Evolutionary conservation across 2,888 invertebrate genomes (phyloP), one percentile per base, ranked within the genome.

Genomic region (Geotrupes spiniger): DNA sequence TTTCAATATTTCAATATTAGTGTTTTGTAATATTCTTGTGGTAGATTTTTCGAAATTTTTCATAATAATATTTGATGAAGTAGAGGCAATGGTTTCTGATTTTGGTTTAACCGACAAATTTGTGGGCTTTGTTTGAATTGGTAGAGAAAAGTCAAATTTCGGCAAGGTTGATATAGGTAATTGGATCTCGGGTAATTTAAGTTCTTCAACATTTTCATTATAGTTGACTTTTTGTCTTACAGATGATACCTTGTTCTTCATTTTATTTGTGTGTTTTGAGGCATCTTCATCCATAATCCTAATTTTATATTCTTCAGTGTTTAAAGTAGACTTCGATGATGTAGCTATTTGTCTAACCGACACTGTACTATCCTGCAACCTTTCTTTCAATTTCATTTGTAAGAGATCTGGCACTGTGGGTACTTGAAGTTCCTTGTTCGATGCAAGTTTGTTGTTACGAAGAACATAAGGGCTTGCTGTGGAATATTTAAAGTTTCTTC

Each of bases 331-430:
- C 72, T 78, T 78, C 31, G 78, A 77, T 1, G 76, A 76, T 1
- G 76, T 77, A 10, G 82, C 78, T 38, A 83, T 77, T 63, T 81
- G 80, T 26, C 84, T 73, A 8, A 82, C 83, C 5, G 77, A 75
- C 48, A 77, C 78, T 0, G 84, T 84, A 4, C 80, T 76, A 58
- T 78, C 78, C 59, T 83, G 82, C 41, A 83, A 66, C 36, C 78
- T 70, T 15, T 80, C 73, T 69, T 78, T 72, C 69, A 78, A 75
- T 64, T 81, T 82, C 61, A 84, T 71, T 53, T 78, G 77, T 28
- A 85, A 63, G 48, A 84, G 70, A 58, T 83, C 82, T 2, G 83
- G 77, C 61, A 84, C 79, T 2, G 80, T 78, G 4, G 85, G 85
- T 38, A 84, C 78, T 52, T 78, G 75, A 9, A 83, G 68, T 59